Evolutionary conservation across 92 coral and sea anemone species (phyloP).

Genomic region (Metridium senile): DNA sequence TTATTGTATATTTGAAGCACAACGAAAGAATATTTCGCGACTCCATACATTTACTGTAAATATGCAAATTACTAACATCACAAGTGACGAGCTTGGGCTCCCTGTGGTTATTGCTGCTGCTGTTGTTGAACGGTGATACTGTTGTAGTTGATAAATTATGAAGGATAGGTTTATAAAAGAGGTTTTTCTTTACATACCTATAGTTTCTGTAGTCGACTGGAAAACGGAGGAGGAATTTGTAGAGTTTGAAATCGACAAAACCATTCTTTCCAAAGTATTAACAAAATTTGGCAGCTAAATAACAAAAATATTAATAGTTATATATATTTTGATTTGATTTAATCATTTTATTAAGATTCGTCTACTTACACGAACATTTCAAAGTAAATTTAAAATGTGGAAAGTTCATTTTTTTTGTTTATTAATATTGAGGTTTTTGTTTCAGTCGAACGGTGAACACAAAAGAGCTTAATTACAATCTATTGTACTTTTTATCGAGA

Average conservation of each 20-base stretch:
- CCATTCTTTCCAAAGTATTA: conserved; percentile 24
- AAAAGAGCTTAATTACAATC: background rate
- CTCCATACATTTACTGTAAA: no score
- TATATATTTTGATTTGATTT: background rate
- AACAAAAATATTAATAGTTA: background rate
- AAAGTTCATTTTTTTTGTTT: background rate
- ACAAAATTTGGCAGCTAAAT: conserved; percentile 46
- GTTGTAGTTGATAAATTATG: no score
- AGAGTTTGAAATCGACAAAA: background rate
- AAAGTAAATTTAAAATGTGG: background rate
- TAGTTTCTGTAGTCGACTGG: background rate
- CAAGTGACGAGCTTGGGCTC: no score
- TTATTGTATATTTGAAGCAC: no score
- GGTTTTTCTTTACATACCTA: background rate
- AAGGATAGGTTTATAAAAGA: no score
- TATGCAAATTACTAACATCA: no score
- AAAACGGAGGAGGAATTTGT: conserved; percentile 1
- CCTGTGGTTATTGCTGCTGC: no score
- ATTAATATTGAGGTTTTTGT: background rate
- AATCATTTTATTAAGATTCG: background rate
- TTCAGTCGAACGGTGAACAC: background rate
- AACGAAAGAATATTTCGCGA: no score
- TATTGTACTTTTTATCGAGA: no score
- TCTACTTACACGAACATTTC: background rate
- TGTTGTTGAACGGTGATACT: no score